phyloP scores from a whole-genome alignment of 2,797 vertebrate genomes.

The Sciaenops ocellatus region DNA sequence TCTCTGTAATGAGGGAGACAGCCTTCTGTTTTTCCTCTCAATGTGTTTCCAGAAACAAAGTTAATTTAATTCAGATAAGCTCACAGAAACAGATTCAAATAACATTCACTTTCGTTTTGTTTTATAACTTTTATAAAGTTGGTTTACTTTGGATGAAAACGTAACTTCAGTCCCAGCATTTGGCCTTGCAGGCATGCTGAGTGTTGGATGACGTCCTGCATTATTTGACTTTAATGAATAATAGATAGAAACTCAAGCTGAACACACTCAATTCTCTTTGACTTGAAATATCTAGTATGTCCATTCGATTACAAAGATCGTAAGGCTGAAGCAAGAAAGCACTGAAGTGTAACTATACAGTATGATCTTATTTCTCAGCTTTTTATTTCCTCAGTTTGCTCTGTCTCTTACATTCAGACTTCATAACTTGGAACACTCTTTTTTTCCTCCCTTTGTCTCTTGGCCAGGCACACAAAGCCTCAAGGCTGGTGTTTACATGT shows the following conservation, averaged over 20 bases:
- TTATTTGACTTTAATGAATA: slow-evolving; percentile 50
- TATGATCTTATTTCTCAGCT: slow-evolving; percentile 26
- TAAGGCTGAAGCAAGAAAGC: not conserved
- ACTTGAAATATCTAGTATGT: slow-evolving; percentile 31
- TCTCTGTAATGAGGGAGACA: not conserved
- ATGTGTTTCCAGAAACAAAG: not conserved
- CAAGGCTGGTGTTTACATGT: slow-evolving; percentile 1
- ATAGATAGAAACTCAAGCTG: slow-evolving; percentile 27
- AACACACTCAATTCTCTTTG: slow-evolving; percentile 27
- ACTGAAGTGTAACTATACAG: slow-evolving; percentile 7
- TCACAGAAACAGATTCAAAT: not conserved
- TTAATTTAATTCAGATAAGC: not conserved
- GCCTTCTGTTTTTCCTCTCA: not conserved
- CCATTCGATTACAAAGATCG: slow-evolving; percentile 28
- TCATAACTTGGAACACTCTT: not conserved
- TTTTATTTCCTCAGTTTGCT: slow-evolving; percentile 21
- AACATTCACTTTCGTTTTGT: not conserved
- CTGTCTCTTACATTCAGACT: slow-evolving; percentile 13
- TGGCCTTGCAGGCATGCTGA: not conserved
- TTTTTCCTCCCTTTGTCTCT: not conserved
- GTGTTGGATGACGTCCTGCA: slow-evolving; percentile 29
- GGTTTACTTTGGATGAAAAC: slow-evolving; percentile 5
- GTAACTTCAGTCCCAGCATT: not conserved
- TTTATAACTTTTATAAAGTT: slow-evolving; percentile 5
- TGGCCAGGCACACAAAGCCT: not conserved